Base-by-base conservation (phyloP, 1,140 invertebrate species). In the Delia radicum region DNA sequence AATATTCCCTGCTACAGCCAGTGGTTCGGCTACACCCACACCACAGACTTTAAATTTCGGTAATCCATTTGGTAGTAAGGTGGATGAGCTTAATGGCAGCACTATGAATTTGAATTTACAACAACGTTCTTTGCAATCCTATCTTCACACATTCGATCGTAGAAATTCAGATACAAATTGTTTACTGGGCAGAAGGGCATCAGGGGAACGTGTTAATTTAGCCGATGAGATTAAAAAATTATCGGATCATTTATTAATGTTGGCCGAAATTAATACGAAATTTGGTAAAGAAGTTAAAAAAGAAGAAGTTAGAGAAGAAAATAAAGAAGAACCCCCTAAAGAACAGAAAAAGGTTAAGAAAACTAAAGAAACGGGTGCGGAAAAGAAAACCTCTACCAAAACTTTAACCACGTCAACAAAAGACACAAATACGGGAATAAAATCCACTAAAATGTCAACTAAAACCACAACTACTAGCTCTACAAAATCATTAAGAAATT, bases 181-280 rank as follows among this genome's bases (percentile, higher is more conserved):
- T 79, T 87, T 93, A 18, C 74, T 84, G 74, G 85, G 85, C 7
- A 76, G 82, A 2, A 81, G 83, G 31, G 78, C 83, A 8, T 85
- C 81, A 2, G 84, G 84, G 0, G 89, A 91, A 63, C 87, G 90
- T 75, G 88, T 91, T 33, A 92, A 92, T 82, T 86, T 92, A 75
- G 93, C 93, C 0, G 93, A 94, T 78, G 93, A 95, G 84, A 94
- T 94, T 46, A 91, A 93, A 46, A 93, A 93, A 84, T 80, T 95
- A 0, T 92, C 92, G 0, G 92, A 94, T 80, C 93, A 93, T 81
- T 84, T 94, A 24, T 92, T 91, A 31, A 91, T 90, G 86, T 82
- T 92, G n/a, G 91, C 91, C 0, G 91, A 91, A 42, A 92, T 94
- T 82, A 87, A 90, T 78, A 89, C 90, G 78, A 87, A 90, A 87